These are phyloP conservation scores for Tuberolachnus salignus DNA, from an alignment of 2,888 invertebrate species.

Conservation along the genomic window DNA sequence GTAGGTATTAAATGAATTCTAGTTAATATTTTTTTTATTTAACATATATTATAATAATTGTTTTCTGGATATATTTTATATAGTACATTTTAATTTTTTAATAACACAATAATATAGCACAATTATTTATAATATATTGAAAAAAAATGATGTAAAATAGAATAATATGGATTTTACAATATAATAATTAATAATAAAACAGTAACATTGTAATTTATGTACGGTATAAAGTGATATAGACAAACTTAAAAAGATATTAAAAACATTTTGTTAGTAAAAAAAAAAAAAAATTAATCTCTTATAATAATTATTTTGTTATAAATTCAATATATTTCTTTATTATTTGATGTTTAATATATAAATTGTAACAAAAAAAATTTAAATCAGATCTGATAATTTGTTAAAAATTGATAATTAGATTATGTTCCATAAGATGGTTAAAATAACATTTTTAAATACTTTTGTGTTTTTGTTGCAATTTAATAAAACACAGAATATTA, in stretches of 20 bases:
- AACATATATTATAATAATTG: neutral
- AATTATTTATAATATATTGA: neutral
- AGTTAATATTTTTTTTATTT: neutral
- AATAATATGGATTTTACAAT: neutral
- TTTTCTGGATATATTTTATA: neutral
- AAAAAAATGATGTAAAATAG: neutral
- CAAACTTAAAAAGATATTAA: neutral
- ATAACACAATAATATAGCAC: neutral
- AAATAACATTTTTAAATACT: neutral
- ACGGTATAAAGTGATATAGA: neutral
- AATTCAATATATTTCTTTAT: too few relatives aligned
- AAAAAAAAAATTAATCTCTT: neutral
- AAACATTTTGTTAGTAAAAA: too few relatives aligned
- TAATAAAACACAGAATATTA: neutral
- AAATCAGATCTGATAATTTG: neutral
- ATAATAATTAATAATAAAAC: neutral
- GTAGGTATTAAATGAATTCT: neutral
- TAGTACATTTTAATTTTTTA: slow-evolving; percentile 8
- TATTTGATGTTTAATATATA: too few relatives aligned
- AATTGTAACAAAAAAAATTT: neutral
- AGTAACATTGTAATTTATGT: neutral
- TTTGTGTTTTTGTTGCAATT: neutral
- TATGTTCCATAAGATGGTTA: slow-evolving; percentile 1
- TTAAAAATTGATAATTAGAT: neutral
- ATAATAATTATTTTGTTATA: neutral